Conservation (phyloP, 2,888 invertebrate species). For the Colletes collaris region DNA sequence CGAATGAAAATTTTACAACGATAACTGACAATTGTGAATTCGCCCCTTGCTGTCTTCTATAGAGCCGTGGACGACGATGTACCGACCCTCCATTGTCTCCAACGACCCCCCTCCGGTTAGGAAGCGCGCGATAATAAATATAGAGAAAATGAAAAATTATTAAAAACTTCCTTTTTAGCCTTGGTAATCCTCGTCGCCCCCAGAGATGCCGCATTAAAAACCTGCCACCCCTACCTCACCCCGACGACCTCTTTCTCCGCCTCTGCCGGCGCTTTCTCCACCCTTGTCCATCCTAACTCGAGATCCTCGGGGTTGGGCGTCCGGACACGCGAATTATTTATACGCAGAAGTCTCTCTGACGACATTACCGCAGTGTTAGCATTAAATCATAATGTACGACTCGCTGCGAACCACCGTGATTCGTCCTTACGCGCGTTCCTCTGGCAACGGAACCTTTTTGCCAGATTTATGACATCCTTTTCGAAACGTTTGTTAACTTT, state of each 20-base stretch:
- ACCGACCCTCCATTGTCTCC: conserved; percentile 78
- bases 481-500: conserved; percentile 19
- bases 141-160: conserved; percentile 83
- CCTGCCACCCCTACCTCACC: conserved; percentile 65
- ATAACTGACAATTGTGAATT: conserved; percentile 72
- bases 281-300: conserved; percentile 64
- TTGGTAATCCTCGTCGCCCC: conserved; percentile 82
- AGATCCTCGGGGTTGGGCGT: conserved; percentile 80
- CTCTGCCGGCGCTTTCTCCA: conserved; percentile 55
- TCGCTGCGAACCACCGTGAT: conserved; percentile 80
- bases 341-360: conserved; percentile 82
- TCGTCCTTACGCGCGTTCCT: conserved; percentile 76
- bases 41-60: conserved; percentile 60
- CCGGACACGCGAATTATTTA: conserved; percentile 83
- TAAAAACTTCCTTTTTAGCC: conserved; percentile 83
- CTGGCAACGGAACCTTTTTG: conserved; percentile 61
- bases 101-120: conserved; percentile 78
- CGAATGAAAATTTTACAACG: conserved; percentile 80
- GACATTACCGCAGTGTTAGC: conserved; percentile 83
- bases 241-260: conserved; percentile 58
- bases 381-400: conserved; percentile 83
- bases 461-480: conserved; percentile 34
- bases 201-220: conserved; percentile 83
- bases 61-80: conserved; percentile 62
- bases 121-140: conserved; percentile 83